Evolutionary conservation across 1,140 invertebrate genomes (phyloP), one percentile per base, ranked within the genome.

Genomic region (Mesaphorura yosii): DNA sequence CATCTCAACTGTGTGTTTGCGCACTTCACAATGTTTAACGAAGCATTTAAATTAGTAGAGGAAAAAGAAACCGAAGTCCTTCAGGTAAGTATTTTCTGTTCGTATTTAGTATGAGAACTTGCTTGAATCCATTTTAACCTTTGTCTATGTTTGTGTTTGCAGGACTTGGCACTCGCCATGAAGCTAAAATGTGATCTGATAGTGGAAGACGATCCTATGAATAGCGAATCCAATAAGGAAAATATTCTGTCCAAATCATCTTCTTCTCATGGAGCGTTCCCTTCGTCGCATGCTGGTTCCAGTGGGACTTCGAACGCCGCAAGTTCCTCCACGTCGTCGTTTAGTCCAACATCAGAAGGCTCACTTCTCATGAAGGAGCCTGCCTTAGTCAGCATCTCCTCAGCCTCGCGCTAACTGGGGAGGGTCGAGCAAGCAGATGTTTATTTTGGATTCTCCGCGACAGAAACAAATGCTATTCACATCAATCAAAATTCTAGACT

Each of bases 1-100:
- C 89, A 95, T 74, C 80, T 94, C 69, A 94, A 94, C 77, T 86
- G 88, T 72, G 86, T 95, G 53, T 96, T 96, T 76, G 86, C 86
- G 69, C 92, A 97, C 76, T 81, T 97, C 68, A 91, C 88, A 64
- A 83, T 77, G 44, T 80, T 87, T 73, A 90, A 80, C 78, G 84
- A 77, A 58, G 70, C 74, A 46, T 96, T 93, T 75, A 81, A 86
- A 69, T 78, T 95, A 66, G 86, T 96, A 62, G 89, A 94, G 68
- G 80, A 87, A 64, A 93, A 93, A 76, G 93, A 96, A 75, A 89
- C 88, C 20, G 91, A 96, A 72, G 86, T 94, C 59, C 75, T 97
- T 63, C 81, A 86, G 59, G 89, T 63, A 53, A 51, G 47, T 45
- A 25, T 19, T 49, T 37, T 14, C 12, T 26, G 23, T 47, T 26